Percentiles rank a stretch among this genome's conserved stretches.
phyloP scores from a whole-genome alignment of 2,797 vertebrate genomes.

The Poecilia wingei region DNA sequence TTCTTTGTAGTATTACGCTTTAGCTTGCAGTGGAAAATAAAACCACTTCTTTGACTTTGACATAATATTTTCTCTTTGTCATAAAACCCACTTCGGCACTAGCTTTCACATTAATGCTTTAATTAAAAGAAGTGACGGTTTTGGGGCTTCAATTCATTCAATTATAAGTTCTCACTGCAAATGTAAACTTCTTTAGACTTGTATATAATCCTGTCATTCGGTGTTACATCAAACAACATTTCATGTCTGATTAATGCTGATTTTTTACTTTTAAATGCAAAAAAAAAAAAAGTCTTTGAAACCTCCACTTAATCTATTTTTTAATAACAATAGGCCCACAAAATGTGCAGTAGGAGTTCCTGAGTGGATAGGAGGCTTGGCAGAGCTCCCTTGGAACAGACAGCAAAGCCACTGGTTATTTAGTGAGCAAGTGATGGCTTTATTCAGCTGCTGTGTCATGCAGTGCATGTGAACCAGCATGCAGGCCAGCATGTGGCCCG shows the following conservation, averaged over 20 bases:
- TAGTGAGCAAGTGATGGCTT: slow-evolving; percentile 78
- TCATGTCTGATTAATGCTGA: slow-evolving; percentile 12
- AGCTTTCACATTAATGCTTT: slow-evolving; percentile 64
- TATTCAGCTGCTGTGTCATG: slow-evolving; percentile 77
- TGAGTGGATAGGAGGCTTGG: slow-evolving; percentile 18
- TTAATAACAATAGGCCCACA: slow-evolving; percentile 19
- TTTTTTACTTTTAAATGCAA: slow-evolving; percentile 29
- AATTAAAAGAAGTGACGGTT: slow-evolving; percentile 62
- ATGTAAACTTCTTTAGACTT: slow-evolving; percentile 32
- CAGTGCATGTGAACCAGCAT: slow-evolving; percentile 77
- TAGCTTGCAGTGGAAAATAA: slow-evolving; percentile 61
- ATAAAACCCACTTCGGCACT: slow-evolving; percentile 62
- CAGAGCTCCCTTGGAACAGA: slow-evolving; percentile 54
- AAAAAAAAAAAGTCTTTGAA: slow-evolving; percentile 11
- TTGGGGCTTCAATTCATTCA: slow-evolving; percentile 34
- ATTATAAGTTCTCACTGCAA: slow-evolving; percentile 37
- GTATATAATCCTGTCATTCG: slow-evolving; percentile 36
- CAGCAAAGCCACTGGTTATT: slow-evolving; percentile 66
- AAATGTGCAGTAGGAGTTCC: slow-evolving; percentile 17
- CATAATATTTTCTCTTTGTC: slow-evolving; percentile 75
- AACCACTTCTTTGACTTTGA: slow-evolving; percentile 72
- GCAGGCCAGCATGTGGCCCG: slow-evolving; percentile 75
- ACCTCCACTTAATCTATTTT: slow-evolving; percentile 5
- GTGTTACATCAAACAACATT: slow-evolving; percentile 28
- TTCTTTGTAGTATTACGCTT: slow-evolving; percentile 73